A percentile compares a stretch with the other conserved stretches of the same genome.
Conservation (phyloP, 2,888 invertebrate genomes). For the Caradrina kadenii region DNA sequence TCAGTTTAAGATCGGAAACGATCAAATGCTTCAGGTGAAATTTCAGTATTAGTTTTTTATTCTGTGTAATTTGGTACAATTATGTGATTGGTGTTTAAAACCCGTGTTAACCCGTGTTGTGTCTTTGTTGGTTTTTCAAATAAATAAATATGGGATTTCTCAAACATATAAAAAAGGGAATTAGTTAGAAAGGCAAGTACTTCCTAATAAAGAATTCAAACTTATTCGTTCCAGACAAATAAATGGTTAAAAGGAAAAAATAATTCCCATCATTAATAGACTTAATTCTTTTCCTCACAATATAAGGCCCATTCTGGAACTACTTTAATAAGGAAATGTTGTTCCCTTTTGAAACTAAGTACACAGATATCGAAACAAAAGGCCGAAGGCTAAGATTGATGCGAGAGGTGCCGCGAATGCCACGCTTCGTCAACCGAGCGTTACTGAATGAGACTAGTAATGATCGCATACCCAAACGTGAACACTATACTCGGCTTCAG, state of each 20-base stretch:
- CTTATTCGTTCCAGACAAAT: neutral
- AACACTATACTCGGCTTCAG: slow-evolving; percentile 54
- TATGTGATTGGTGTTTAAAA: too few species aligned
- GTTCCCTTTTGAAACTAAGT: slow-evolving; percentile 46
- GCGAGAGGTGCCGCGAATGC: slow-evolving; percentile 73
- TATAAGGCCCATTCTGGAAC: neutral
- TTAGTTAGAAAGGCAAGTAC: too few species aligned
- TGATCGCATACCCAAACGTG: slow-evolving; percentile 70
- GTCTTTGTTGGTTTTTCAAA: too few species aligned
- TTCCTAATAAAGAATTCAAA: neutral
- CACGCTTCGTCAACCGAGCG: slow-evolving; percentile 83
- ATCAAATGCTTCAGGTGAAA: neutral
- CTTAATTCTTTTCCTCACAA: neutral
- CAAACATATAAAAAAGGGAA: too few species aligned
- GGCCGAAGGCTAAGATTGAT: slow-evolving; percentile 73
- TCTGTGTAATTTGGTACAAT: too few species aligned
- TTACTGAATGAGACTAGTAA: slow-evolving; percentile 81
- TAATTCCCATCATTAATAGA: neutral
- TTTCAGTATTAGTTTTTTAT: too few species aligned
- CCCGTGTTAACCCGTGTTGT: too few species aligned
- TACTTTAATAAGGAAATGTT: slow-evolving; percentile 7
- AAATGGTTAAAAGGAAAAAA: neutral
- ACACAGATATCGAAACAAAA: slow-evolving; percentile 55
- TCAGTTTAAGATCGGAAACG: neutral
- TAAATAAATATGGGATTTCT: too few species aligned